Evolutionary conservation across 2,797 vertebrate genomes (phyloP), one percentile per base, ranked within the genome.

Genomic region (Oophaga sylvatica): DNA sequence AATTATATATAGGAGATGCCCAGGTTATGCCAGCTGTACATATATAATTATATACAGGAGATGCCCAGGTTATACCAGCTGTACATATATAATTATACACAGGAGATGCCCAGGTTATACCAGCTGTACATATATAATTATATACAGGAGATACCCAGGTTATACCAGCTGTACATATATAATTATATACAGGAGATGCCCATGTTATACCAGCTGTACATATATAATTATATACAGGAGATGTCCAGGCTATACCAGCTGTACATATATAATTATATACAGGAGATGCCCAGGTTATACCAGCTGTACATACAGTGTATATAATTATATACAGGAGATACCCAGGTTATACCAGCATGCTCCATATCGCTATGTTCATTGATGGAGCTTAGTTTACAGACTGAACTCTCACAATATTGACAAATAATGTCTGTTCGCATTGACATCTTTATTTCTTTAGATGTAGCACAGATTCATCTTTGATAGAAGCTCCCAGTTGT

Each of bases 401-500:
- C 19, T 63, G 20, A 17, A 9, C 62, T 8, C 4, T 20, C 20
- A 20, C 19, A 63, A 22, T 63, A 20, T 20, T 20, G 20, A 63
- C 6, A 63, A 8, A 63, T n/a, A 22, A 22, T 63, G 20, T 8
- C 20, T 63, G 1, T 20, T 63, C 5, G 8, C 1, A 9, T 9
- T 63, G 20, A 63, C 20, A 63, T n/a, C 20, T 63, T 63, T 9
- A 63, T 63, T n/a, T 63, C 22, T 22, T 22, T 31, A 60, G 13
- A 15, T 31, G 4, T 70, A 70, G 29, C 29, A 29, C 15, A 16
- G 5, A 31, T 12, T 68, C 53, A 26, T 22, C 2, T 80, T 88
- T 63, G 19, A 90, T 63, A 65, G 81, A 59, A 41, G 35, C 35
- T 41, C 35, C 35, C 35, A 41, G 35, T 41, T 88, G n/a, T 90